These are phyloP conservation scores for Leptatherina wallacei DNA, from an alignment of 2,797 vertebrate species.

Conservation along the genomic window DNA sequence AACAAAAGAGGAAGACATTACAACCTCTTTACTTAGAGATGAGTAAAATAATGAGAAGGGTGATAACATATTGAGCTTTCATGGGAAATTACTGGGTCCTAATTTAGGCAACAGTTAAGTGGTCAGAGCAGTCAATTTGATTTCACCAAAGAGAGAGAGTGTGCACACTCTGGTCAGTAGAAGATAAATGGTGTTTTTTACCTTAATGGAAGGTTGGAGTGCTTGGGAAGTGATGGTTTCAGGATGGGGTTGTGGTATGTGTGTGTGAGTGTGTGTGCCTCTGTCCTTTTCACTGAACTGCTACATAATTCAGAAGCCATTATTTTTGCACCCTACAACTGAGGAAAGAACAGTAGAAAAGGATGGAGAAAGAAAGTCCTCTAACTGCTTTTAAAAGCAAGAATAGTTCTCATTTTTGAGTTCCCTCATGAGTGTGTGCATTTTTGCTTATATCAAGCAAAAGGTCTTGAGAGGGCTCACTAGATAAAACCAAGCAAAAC, in stretches of 20 bases:
- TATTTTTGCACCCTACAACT: slow-evolving; percentile 55
- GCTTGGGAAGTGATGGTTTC: slow-evolving; percentile 39
- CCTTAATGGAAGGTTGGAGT: slow-evolving; percentile 64
- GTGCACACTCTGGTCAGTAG: slow-evolving; percentile 24
- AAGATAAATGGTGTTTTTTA: slow-evolving; percentile 63
- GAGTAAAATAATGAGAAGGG: slow-evolving; percentile 40
- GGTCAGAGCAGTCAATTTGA: slow-evolving; percentile 48
- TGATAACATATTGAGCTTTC: slow-evolving; percentile 52
- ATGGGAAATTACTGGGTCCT: slow-evolving; percentile 40
- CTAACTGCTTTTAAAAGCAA: slow-evolving; percentile 24
- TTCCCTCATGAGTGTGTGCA: neutral
- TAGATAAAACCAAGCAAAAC: neutral
- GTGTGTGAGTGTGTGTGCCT: slow-evolving; percentile 19
- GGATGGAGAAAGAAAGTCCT: slow-evolving; percentile 18
- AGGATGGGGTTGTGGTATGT: slow-evolving; percentile 18
- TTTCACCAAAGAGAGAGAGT: slow-evolving; percentile 41
- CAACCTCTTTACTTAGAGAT: slow-evolving; percentile 38
- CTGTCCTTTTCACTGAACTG: slow-evolving; percentile 43
- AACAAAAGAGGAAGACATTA: slow-evolving; percentile 49
- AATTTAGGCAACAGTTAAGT: slow-evolving; percentile 52
- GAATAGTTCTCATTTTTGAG: slow-evolving; percentile 4
- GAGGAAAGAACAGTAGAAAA: slow-evolving; percentile 28
- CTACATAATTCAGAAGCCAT: slow-evolving; percentile 78
- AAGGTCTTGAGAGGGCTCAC: neutral
- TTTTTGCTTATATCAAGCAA: neutral